These are phyloP conservation scores for Tamandua tetradactyla DNA, from an alignment of 2,797 vertebrate species.

Conservation along the genomic window DNA sequence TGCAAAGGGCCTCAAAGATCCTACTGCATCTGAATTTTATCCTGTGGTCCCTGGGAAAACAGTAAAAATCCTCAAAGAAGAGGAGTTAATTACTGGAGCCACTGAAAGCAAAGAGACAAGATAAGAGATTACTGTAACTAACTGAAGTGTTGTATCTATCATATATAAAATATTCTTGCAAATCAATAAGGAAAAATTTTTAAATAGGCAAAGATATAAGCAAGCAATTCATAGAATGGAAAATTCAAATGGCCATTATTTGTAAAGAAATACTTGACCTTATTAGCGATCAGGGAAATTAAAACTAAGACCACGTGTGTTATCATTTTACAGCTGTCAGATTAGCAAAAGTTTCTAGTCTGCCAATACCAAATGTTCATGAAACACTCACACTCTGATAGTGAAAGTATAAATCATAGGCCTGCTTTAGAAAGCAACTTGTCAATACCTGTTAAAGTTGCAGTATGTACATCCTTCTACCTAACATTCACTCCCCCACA, in stretches of 20 bases:
- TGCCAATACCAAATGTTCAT: neutral
- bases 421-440: neutral
- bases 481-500: neutral
- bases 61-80: neutral
- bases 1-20: neutral
- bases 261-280: neutral
- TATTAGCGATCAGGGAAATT: neutral
- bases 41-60: neutral
- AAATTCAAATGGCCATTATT: constrained; percentile 18
- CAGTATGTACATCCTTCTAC: neutral
- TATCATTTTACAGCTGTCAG: neutral
- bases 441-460: neutral
- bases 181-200: neutral
- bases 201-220: neutral
- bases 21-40: neutral
- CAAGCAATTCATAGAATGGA: neutral
- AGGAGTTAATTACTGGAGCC: neutral
- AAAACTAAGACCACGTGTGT: neutral
- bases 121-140: neutral
- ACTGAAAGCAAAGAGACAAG: neutral
- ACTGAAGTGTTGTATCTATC: neutral
- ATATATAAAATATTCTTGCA: neutral
- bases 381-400: neutral
- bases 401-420: neutral
- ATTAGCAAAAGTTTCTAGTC: neutral